phyloP scores from a whole-genome alignment of 2,797 vertebrate genomes.

The Masticophis lateralis region DNA sequence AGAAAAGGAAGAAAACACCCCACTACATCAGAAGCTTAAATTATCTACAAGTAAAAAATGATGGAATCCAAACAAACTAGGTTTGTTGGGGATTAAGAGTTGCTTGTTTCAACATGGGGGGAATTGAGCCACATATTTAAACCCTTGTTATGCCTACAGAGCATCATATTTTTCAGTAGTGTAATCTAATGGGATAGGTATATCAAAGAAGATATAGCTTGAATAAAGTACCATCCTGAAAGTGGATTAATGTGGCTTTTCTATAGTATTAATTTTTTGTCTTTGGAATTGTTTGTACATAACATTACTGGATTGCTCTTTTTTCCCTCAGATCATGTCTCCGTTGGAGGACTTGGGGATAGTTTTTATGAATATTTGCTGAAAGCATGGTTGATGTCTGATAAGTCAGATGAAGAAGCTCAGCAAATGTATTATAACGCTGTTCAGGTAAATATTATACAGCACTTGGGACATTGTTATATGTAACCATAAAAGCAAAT shows the following conservation, averaged over 20 bases:
- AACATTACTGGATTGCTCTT: slow-evolving; percentile 50
- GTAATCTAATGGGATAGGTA: not conserved
- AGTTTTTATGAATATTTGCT: slow-evolving; percentile 99
- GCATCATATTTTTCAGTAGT: not conserved
- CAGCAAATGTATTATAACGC: slow-evolving; percentile 96
- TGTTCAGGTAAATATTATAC: slow-evolving; percentile 83
- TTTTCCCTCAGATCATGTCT: slow-evolving; percentile 88
- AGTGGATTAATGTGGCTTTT: slow-evolving; percentile 18
- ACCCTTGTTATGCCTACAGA: not conserved
- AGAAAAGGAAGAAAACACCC: not conserved
- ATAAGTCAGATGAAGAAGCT: slow-evolving; percentile 91
- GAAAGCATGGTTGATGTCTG: slow-evolving; percentile 97
- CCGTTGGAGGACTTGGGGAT: slow-evolving; percentile 94
- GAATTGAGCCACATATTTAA: not conserved
- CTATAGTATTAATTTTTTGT: slow-evolving; percentile 4
- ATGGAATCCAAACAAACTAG: not conserved
- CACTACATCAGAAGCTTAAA: not conserved
- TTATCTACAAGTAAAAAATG: not conserved
- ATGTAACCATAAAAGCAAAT: not conserved
- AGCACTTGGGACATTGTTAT: slow-evolving; percentile 52
- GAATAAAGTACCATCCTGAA: slow-evolving; percentile 19
- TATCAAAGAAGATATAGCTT: not conserved
- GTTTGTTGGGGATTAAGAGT: not conserved
- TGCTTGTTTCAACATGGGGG: not conserved
- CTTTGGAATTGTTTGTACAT: slow-evolving; percentile 49